Conservation (phyloP, 1,140 invertebrate genomes). For the Panonychus citri region DNA sequence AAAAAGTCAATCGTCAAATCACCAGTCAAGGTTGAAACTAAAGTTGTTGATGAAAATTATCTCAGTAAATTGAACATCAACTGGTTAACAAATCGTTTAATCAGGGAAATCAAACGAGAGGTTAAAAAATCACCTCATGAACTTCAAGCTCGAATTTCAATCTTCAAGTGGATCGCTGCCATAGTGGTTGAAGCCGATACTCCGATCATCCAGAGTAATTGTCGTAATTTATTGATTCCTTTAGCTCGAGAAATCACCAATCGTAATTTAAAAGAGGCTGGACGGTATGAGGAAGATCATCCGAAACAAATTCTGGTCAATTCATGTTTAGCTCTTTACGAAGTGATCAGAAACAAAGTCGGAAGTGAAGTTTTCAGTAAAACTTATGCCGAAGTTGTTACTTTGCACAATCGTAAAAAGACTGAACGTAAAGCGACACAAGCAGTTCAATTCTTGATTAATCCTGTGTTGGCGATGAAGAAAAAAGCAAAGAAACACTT, state of each 20-base stretch:
- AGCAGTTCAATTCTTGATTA: slow-evolving; percentile 30
- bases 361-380: slow-evolving; percentile 1
- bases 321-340: neutral
- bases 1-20: too few species aligned
- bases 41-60: slow-evolving; percentile 17
- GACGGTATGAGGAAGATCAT: neutral
- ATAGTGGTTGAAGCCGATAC: slow-evolving; percentile 25
- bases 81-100: slow-evolving; percentile 42
- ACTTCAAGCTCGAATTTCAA: slow-evolving; percentile 31
- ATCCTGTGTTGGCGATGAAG: slow-evolving; percentile 50
- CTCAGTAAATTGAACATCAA: slow-evolving; percentile 18
- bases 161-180: slow-evolving; percentile 48
- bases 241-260: slow-evolving; percentile 34
- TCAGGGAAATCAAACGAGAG: slow-evolving; percentile 45
- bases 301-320: neutral
- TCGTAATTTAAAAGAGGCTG: slow-evolving; percentile 3
- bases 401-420: slow-evolving; percentile 32
- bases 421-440: slow-evolving; percentile 38
- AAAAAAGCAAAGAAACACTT: slow-evolving; percentile 40
- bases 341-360: neutral
- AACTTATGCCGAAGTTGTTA: slow-evolving; percentile 14
- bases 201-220: slow-evolving; percentile 18
- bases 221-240: slow-evolving; percentile 32
- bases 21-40: slow-evolving; percentile 15
- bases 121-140: slow-evolving; percentile 29